Percentiles rank a stretch among this genome's conserved stretches.
phyloP scores from a whole-genome alignment of 2,888 invertebrate species.

The Acronicta aceris region DNA sequence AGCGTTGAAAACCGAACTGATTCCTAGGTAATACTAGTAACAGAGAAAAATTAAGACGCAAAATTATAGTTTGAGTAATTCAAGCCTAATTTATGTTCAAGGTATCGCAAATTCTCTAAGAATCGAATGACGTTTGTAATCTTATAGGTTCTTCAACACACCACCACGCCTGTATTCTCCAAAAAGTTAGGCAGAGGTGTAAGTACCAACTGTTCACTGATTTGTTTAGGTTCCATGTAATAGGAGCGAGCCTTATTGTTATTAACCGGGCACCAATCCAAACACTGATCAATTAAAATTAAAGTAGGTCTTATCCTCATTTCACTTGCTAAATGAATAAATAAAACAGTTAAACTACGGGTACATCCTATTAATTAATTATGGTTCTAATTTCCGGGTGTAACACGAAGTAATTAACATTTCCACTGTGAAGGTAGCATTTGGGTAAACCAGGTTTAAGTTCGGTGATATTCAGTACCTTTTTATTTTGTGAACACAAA shows the following conservation, averaged over 20 bases:
- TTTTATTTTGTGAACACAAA: too few relatives aligned
- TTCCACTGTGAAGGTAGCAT: neutral
- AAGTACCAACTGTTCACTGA: too few relatives aligned
- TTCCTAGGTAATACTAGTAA: conserved; percentile 26
- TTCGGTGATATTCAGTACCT: neutral
- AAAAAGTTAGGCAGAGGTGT: too few relatives aligned
- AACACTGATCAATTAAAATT: neutral
- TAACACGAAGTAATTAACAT: neutral
- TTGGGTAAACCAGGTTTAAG: neutral
- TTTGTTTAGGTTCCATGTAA: too few relatives aligned
- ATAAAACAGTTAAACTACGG: neutral
- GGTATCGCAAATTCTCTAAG: neutral
- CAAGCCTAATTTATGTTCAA: conserved; percentile 12
- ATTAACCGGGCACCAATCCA: too few relatives aligned
- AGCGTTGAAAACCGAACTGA: conserved; percentile 61
- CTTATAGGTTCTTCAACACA: neutral
- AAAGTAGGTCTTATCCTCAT: neutral
- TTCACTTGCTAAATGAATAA: neutral
- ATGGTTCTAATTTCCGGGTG: neutral
- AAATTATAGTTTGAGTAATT: conserved; percentile 9
- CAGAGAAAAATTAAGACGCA: neutral
- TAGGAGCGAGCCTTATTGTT: too few relatives aligned
- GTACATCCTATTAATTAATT: neutral
- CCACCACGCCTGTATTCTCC: too few relatives aligned
- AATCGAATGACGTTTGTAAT: neutral